Base-by-base conservation (phyloP, 2,113 vertebrate species). In the Nycticebus coucang region DNA sequence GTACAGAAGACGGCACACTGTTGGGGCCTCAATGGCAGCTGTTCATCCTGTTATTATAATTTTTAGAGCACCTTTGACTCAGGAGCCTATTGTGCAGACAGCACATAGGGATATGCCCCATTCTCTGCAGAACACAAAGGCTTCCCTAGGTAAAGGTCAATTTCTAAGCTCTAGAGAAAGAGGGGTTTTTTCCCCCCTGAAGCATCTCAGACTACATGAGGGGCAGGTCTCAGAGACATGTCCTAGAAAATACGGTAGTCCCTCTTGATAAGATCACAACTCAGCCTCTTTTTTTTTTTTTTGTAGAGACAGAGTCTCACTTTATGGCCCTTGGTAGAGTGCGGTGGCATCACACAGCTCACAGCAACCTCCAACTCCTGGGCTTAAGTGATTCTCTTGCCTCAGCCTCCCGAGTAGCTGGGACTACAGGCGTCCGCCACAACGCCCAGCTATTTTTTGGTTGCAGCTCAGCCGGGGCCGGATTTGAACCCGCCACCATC, bases 151-250 rank as follows among this genome's bases (percentile, higher is more conserved):
- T 26, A 57, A 95, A 89, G 8, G 28, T 66, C 21, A 30, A 18
- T 88, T 94, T 45, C n/a, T 89, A 91, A 81, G 28, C 57, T 72
- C 53, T 14, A 57, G 69, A 83, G 87, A 53, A 62, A 86, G 82
- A 86, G 22, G 1, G 22, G 1, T 69, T 35, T 64, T 89, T 89
- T 50, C 17, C 12, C 9, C 62, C 37, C 66, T 59, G n/a, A 57
- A 64, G 60, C 15, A n/a, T 78, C 45, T 68, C 55, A 77, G 64
- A 87, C 50, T 35, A 50, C 0, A 1, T 12, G 33, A 77, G 10
- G 41, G 55, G 57, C 14, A 77, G 18, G 69, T 93, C 72, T 95
- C 33, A 80, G 68, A 88, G 45, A 37, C 50, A 33, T 2, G 17
- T 77, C 21, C 21, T 59, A 57, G 37, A 84, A 71, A 85, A 37